Evolutionary conservation across 2,113 vertebrate species (phyloP).

Genomic region (Zosterops borbonicus): DNA sequence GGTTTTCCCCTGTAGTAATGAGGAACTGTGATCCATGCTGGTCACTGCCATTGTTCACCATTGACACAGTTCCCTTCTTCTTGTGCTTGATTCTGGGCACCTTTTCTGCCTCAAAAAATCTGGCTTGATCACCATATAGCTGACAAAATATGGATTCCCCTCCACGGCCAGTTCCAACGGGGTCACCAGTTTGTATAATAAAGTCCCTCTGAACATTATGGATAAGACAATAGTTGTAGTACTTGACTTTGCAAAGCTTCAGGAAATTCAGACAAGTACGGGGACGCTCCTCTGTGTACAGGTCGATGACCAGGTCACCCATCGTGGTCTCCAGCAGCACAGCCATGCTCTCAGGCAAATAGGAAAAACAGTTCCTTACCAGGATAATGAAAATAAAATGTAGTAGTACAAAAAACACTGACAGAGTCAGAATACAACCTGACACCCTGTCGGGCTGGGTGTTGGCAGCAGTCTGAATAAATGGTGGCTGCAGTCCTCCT

Average conservation of each 20-base stretch:
- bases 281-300: not conserved
- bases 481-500: too few relatives aligned
- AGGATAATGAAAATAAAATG: not conserved
- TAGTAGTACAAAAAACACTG: not conserved
- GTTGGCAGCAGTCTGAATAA: too few relatives aligned
- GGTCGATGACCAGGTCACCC: not conserved
- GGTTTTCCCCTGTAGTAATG: conserved; percentile 46
- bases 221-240: not conserved
- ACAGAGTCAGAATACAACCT: too few relatives aligned
- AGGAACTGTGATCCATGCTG: not conserved
- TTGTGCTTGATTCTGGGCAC: not conserved
- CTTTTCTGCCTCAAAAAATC: not conserved
- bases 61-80: not conserved
- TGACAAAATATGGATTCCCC: not conserved
- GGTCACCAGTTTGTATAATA: not conserved
- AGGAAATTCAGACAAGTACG: not conserved
- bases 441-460: too few relatives aligned
- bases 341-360: not conserved
- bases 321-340: not conserved
- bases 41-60: not conserved
- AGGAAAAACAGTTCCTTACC: not conserved
- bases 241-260: not conserved
- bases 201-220: not conserved
- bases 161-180: not conserved
- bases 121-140: not conserved